Evolutionary conservation across 2,888 invertebrate species (phyloP), one percentile per base, ranked within the genome.

Genomic region (Tetramorium bicarinatum): DNA sequence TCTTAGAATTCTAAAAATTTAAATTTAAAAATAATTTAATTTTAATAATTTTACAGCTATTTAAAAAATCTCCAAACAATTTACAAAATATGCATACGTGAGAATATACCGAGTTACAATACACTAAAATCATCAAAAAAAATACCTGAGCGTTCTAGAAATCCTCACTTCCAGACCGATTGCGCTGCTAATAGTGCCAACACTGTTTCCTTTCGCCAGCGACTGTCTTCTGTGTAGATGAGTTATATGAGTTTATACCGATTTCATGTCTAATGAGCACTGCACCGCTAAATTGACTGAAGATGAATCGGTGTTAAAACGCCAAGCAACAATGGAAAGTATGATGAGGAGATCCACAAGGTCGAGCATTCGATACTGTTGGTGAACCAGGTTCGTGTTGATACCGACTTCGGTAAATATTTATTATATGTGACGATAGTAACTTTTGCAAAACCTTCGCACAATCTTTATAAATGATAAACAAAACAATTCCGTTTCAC

Each of bases 111-210:
- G n/a, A 25, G 7, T 47, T 21, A 49, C 1, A 44, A 25, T 44
- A 15, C 3, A 7, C 21, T 62, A 66, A 66, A 67, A 67, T 3
- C 18, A 47, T 66, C 4, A 47, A 52, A 67, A 77, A 29, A 44
- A 29, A n/a, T 77, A 77, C 77, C 77, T 77, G 62, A 3, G 0
- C 34, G 7, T 52, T 44, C 11, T 38, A 44, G 25, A 8, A 56
- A 15, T 67, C 6, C 18, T 34, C 41, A 9, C 6, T 47, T 29
- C 41, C 25, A 25, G 41, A 15, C 52, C 38, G 21, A n/a, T 21
- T 25, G 56, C 25, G 61, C 7, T 18, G 61, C 18, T 61, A 34
- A 25, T 18, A 18, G 0, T 61, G 34, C 13, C 41, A 41, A 13
- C 21, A 64, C 15, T 2, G 15, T 54, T 21, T 13, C 15, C n/a